Conservation (phyloP, 2,113 vertebrate genomes). For the Opisthocomus hoazin region DNA sequence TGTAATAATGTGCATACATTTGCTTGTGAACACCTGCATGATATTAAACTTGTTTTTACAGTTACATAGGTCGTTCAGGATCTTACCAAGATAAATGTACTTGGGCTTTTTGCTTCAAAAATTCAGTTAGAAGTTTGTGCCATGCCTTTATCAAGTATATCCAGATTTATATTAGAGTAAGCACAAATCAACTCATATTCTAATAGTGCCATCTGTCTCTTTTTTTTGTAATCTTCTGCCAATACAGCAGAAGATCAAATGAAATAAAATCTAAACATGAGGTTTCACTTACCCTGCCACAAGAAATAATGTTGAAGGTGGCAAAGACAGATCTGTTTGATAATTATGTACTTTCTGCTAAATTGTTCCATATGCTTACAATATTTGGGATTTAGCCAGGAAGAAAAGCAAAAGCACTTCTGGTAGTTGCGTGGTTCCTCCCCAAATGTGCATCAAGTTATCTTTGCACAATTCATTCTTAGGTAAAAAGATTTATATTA, state of each 20-base stretch:
- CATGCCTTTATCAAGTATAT: constrained; percentile 13
- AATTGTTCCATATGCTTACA: constrained; percentile 43
- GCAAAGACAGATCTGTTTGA: constrained; percentile 49
- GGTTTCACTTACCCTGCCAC: constrained; percentile 48
- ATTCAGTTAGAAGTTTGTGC: constrained; percentile 25
- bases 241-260: constrained; percentile 11
- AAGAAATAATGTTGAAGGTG: constrained; percentile 52
- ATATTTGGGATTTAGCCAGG: neutral
- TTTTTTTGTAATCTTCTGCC: constrained; percentile 22
- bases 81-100: constrained; percentile 21
- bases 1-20: neutral
- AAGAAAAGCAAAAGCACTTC: constrained; percentile 9
- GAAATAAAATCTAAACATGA: constrained; percentile 28
- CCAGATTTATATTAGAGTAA: constrained; percentile 26
- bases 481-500: neutral
- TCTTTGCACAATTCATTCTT: neutral
- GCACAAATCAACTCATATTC: constrained; percentile 36
- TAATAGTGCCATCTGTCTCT: constrained; percentile 22
- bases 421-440: neutral
- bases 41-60: constrained; percentile 49
- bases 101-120: constrained; percentile 1
- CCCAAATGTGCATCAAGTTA: neutral
- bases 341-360: constrained; percentile 44
- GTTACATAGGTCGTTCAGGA: neutral
- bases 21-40: constrained; percentile 28